Percentiles rank a stretch among this genome's conserved stretches.
Conservation (phyloP, 2,113 vertebrate genomes). For the Noturus placidus region DNA sequence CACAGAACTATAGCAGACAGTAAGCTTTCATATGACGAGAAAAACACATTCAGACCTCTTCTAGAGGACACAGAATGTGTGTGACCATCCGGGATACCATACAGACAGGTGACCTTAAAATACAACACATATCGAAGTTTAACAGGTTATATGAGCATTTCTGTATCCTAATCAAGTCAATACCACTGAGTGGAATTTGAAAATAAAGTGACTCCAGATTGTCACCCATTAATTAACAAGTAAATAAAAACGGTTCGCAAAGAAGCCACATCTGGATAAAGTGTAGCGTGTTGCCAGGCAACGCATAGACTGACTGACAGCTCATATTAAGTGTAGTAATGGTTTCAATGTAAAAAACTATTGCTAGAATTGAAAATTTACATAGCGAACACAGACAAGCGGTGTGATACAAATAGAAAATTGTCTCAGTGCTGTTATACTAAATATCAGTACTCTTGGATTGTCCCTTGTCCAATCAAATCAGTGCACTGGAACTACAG, state of each 20-base stretch:
- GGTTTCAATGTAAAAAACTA: not conserved
- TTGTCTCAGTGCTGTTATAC: not conserved
- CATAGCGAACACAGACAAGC: not conserved
- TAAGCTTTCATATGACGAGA: slow-evolving; percentile 15
- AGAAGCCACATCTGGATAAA: not conserved
- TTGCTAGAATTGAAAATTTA: not conserved
- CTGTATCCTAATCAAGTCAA: not conserved
- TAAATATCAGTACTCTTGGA: not conserved
- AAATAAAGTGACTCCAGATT: not conserved
- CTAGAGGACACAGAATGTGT: not conserved
- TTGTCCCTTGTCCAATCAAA: not conserved
- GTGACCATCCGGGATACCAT: not conserved
- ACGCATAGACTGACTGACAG: no score
- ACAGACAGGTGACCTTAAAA: not conserved
- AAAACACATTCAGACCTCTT: slow-evolving; percentile 1
- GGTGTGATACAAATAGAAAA: not conserved
- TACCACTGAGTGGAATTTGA: not conserved
- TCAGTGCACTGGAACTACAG: not conserved
- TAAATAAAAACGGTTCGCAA: not conserved
- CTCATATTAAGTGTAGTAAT: not conserved
- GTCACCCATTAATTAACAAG: not conserved
- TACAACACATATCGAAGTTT: not conserved
- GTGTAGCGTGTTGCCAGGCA: no score
- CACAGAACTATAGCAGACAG: slow-evolving; percentile 12
- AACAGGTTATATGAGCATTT: not conserved